A percentile compares a stretch with the other conserved stretches of the same genome.
These are phyloP conservation scores for Spisula solida DNA, from an alignment of 2,888 invertebrate species.

Conservation along the genomic window DNA sequence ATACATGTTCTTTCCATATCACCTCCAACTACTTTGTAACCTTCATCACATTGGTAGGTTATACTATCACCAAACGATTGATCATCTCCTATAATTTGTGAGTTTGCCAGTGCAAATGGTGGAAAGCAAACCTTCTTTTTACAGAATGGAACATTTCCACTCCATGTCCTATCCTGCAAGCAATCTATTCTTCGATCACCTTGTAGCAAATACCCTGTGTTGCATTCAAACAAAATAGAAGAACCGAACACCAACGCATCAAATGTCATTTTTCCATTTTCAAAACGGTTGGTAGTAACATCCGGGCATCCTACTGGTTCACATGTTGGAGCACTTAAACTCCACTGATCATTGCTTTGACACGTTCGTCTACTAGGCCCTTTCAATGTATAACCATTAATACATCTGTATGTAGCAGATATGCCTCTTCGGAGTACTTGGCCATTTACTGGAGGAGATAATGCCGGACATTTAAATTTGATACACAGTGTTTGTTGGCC, in stretches of 20 bases:
- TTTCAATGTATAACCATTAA: conserved; percentile 95
- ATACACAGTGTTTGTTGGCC: conserved; percentile 79
- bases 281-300: conserved; percentile 55
- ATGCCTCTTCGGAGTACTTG: conserved; percentile 55
- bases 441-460: conserved; percentile 68
- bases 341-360: conserved; percentile 85
- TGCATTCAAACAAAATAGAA: conserved; percentile 72
- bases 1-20: conserved; percentile 71
- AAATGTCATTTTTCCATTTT: conserved; percentile 63
- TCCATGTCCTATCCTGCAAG: conserved; percentile 79
- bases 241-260: conserved; percentile 59
- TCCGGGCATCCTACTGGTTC: conserved; percentile 75
- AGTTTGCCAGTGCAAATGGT: conserved; percentile 62
- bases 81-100: conserved; percentile 62
- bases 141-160: conserved; percentile 65
- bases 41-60: conserved; percentile 76
- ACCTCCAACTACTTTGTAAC: conserved; percentile 74
- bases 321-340: conserved; percentile 80
- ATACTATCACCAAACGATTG: conserved; percentile 69
- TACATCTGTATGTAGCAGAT: conserved; percentile 91
- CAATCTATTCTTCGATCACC: conserved; percentile 80
- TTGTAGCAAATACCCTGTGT: conserved; percentile 76
- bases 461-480: conserved; percentile 74
- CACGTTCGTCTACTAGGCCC: conserved; percentile 93
- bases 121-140: conserved; percentile 63